These are phyloP conservation scores for Fulmarus glacialis DNA, from an alignment of 2,113 vertebrate genomes.

Conservation along the genomic window DNA sequence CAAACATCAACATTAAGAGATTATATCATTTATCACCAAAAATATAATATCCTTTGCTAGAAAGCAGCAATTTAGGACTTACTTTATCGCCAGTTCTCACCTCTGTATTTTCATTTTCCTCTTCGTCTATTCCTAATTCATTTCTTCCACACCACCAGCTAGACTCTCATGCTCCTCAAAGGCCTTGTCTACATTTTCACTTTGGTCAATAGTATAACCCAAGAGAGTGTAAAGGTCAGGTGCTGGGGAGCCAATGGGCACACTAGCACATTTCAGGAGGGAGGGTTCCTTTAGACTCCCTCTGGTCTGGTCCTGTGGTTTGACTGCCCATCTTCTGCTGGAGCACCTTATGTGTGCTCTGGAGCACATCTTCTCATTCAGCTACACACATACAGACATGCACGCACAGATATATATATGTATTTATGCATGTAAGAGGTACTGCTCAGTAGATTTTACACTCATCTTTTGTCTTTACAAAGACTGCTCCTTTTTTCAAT, in stretches of 20 bases:
- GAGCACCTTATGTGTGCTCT: fast-evolving
- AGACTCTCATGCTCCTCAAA: neutral
- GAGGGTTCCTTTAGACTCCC: fast-evolving
- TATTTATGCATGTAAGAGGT: neutral
- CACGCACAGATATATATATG: neutral
- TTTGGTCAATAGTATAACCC: neutral
- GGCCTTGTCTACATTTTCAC: neutral
- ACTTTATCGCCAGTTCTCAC: neutral
- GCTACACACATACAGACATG: fast-evolving
- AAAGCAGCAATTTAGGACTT: neutral
- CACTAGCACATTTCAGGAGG: neutral
- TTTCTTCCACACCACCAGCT: neutral
- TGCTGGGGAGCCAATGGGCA: neutral
- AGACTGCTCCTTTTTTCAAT: neutral
- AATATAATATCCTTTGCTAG: neutral
- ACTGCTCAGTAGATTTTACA: neutral
- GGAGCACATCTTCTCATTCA: neutral
- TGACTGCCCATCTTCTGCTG: neutral
- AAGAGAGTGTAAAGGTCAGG: neutral
- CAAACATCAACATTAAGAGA: neutral
- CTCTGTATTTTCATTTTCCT: neutral
- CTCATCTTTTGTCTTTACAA: neutral
- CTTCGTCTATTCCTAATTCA: neutral
- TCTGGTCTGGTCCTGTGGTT: neutral
- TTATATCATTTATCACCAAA: neutral